A percentile compares a stretch with the other conserved stretches of the same genome.
These are phyloP conservation scores for Desmophyllum pertusum DNA, from an alignment of 92 coral and sea anemone genomes.

Conservation along the genomic window DNA sequence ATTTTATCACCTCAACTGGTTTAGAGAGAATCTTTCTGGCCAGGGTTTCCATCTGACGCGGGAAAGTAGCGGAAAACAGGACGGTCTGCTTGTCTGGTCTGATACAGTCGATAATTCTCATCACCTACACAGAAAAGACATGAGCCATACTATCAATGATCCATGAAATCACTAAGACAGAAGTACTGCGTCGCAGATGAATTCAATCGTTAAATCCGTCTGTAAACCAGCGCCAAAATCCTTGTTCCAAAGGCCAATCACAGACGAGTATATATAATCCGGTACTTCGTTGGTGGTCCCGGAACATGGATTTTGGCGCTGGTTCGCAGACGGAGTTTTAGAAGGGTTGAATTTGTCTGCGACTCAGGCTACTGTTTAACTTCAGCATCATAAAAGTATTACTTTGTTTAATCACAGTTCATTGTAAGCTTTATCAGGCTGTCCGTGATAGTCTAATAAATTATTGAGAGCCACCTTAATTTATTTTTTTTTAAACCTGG, in stretches of 20 bases:
- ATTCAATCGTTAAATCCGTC: too few species aligned
- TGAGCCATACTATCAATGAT: not conserved
- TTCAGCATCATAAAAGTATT: not conserved
- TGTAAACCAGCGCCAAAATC: too few species aligned
- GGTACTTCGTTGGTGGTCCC: too few species aligned
- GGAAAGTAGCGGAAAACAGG: slow-evolving; percentile 96
- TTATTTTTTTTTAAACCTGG: not conserved
- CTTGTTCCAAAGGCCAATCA: too few species aligned
- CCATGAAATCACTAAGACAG: not conserved
- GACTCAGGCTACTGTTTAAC: too few species aligned
- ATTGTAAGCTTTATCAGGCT: not conserved
- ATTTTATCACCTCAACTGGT: slow-evolving; percentile 77
- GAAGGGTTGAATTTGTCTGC: too few species aligned
- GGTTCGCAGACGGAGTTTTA: too few species aligned
- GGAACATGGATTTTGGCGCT: too few species aligned
- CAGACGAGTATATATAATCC: too few species aligned
- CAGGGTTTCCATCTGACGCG: slow-evolving; percentile 97
- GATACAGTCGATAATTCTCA: slow-evolving; percentile 93
- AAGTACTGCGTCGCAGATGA: too few species aligned
- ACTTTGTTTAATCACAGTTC: not conserved
- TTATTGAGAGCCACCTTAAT: not conserved
- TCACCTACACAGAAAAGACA: slow-evolving; percentile 64
- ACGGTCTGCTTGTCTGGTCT: slow-evolving; percentile 97
- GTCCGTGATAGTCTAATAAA: not conserved
- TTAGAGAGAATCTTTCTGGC: slow-evolving; percentile 89